Percentiles rank a stretch among this genome's conserved stretches.
phyloP scores from a whole-genome alignment of 2,797 vertebrate species.

The Microctenopoma steveboyesi region DNA sequence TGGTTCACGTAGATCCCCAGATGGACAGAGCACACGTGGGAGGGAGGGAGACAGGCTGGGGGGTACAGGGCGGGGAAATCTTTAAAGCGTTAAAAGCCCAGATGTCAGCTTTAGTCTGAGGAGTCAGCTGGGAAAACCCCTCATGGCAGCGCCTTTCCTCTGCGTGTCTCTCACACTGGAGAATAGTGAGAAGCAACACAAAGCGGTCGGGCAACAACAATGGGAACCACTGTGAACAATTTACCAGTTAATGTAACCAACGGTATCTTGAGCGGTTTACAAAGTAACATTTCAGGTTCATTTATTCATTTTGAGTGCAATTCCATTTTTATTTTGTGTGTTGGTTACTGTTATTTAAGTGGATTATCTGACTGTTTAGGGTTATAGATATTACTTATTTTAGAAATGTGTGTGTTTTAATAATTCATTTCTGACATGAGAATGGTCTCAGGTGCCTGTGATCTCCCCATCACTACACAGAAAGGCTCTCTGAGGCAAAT shows the following conservation, averaged over 20 bases:
- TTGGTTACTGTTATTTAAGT: neutral
- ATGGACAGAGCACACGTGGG: slow-evolving; percentile 7
- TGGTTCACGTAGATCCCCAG: slow-evolving; percentile 38
- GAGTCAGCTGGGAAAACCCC: slow-evolving; percentile 35
- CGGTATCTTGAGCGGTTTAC: neutral
- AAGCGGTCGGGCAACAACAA: slow-evolving; percentile 10
- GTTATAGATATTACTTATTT: neutral
- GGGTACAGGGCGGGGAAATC: slow-evolving; percentile 33
- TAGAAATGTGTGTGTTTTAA: neutral
- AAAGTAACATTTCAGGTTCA: neutral
- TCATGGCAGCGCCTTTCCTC: neutral
- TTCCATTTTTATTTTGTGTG: neutral
- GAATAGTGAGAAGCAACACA: slow-evolving; percentile 22
- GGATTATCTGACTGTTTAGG: neutral
- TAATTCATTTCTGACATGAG: neutral
- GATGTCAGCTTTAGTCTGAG: slow-evolving; percentile 41
- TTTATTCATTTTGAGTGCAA: neutral
- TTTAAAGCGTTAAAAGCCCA: slow-evolving; percentile 21
- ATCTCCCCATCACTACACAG: neutral
- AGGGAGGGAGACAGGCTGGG: slow-evolving; percentile 16
- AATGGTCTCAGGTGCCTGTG: neutral
- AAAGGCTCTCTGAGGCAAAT: slow-evolving; percentile 25
- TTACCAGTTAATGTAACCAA: neutral
- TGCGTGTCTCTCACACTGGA: neutral
- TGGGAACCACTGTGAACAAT: neutral